phyloP scores from a whole-genome alignment of 2,888 invertebrate genomes.

The Pandemis heparana region DNA sequence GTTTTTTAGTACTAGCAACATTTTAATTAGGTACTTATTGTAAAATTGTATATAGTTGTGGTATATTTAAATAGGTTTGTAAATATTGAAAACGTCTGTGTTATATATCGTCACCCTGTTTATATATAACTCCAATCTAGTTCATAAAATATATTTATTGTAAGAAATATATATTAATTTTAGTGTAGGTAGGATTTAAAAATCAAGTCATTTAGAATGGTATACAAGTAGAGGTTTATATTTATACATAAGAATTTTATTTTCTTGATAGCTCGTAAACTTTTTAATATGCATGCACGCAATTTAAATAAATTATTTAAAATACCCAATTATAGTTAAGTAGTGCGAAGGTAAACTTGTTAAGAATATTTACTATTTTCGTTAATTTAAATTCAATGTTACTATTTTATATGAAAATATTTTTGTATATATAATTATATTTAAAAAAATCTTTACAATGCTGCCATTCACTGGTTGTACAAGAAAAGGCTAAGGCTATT shows the following conservation, averaged over 20 bases:
- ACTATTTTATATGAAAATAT: constrained; percentile 45
- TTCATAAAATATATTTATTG: background rate
- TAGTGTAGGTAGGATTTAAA: background rate
- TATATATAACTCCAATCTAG: background rate
- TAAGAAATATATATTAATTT: background rate
- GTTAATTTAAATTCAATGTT: constrained; percentile 47
- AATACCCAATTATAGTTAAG: constrained; percentile 15
- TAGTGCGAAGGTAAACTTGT: constrained; percentile 31
- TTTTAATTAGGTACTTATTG: too few species aligned
- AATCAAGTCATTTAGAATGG: constrained; percentile 27
- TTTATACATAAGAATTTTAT: constrained; percentile 9
- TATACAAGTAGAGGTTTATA: background rate
- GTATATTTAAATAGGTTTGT: background rate
- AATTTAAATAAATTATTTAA: constrained; percentile 29
- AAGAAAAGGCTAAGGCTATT: background rate
- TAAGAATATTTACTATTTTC: constrained; percentile 18
- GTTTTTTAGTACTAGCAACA: background rate
- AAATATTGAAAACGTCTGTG: background rate
- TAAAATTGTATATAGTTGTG: too few species aligned
- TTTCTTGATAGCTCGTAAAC: constrained; percentile 3
- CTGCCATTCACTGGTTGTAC: background rate
- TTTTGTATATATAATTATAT: background rate
- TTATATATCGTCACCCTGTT: constrained; percentile 19
- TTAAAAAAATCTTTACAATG: background rate
- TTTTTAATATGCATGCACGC: constrained; percentile 37